Evolutionary conservation across 2,113 vertebrate species (phyloP), one percentile per base, ranked within the genome.

Genomic region (Gorsachius goisagi): DNA sequence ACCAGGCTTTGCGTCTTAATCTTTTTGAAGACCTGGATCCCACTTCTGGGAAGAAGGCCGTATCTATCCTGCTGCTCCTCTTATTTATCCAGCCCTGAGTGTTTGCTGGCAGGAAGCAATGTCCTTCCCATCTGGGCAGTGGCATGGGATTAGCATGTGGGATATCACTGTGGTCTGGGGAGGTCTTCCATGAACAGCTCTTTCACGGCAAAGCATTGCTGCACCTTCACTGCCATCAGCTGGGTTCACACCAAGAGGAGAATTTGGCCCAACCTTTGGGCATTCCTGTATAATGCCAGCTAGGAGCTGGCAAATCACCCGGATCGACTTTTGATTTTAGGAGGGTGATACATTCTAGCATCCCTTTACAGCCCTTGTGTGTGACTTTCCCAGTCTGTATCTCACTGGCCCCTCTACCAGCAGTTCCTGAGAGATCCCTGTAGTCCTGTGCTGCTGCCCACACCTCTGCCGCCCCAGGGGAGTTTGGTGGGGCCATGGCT

Each of bases 61-160:
- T 9, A 30, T 41, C 39, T 62, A 15, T 16, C 4, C 41, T 85
- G 18, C 13, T 28, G 30, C 7, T 85, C 4, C 72, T 74, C 18
- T 63, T 39, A 5, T 24, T 68, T 32, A n/a, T 44, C 44, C 62
- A 68, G 17, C 24, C 41, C 45, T 53, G 35, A 41, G 39, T 24
- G 32, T 74, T 53, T 53, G n/a, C 41, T 78, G 56, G 12, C 7
- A 47, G 64, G 15, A 74, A 45, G 37, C 5, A 66, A 41, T 5
- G 2, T 59, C 63, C 26, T 20, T 92, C 11, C 24, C 47, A n/a
- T 11, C 32, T 32, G 37, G 56, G 26, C 17, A 59, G 28, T 4
- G 45, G 15, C 3, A 7, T 11, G 28, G 41, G 28, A 11, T 68
- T 30, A 24, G 18, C 1, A 3, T 1, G 2, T 32, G 12, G 63